Base-by-base conservation (phyloP, 2,797 vertebrate species). In the Ciconia nigra region DNA sequence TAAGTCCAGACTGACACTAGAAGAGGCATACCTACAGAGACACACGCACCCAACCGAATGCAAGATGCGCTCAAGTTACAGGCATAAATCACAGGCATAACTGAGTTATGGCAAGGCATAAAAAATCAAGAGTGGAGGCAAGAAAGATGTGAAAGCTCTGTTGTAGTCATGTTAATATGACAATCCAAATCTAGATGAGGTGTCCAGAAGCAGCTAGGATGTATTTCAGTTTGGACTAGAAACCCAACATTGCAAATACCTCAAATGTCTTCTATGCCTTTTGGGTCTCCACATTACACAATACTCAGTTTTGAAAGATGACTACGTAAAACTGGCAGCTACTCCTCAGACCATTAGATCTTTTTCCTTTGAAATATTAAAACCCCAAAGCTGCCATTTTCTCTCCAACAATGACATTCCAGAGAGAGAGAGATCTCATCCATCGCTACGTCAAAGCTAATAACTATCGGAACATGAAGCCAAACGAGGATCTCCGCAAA, bases 41-140 rank as follows among this genome's bases (percentile, higher is more conserved):
- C 15, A 39, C 37, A 20, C 4, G 1, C 42, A 7, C 5, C 31
- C 37, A 39, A 39, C 25, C 15, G 28, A 8, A 0, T 4, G 15
- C 35, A 67, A 57, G 21, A 19, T 13, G 9, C 3, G 16, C n/a
- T 41, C 11, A n/a, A 31, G 12, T 13, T 39, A 51, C 4, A 16
- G 44, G 25, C 47, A 22, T 7, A 58, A 44, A 11, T 28, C 22
- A 54, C 18, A 16, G 16, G 22, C 16, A 13, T 8, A 71, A 17
- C 18, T 1, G 19, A 61, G 14, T 42, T 78, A 54, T 15, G 4
- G 28, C 17, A 11, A 5, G 33, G 21, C 9, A 5, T 13, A n/a
- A 22, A 22, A 47, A 47, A 62, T 15, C 2, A 31, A 16, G 25
- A 65, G 25, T 6, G 9, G 35, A 39, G 13, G 28, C 11, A 15